These are phyloP conservation scores for Helicorthomorpha holstii DNA, from an alignment of 1,140 invertebrate species.

Conservation along the genomic window DNA sequence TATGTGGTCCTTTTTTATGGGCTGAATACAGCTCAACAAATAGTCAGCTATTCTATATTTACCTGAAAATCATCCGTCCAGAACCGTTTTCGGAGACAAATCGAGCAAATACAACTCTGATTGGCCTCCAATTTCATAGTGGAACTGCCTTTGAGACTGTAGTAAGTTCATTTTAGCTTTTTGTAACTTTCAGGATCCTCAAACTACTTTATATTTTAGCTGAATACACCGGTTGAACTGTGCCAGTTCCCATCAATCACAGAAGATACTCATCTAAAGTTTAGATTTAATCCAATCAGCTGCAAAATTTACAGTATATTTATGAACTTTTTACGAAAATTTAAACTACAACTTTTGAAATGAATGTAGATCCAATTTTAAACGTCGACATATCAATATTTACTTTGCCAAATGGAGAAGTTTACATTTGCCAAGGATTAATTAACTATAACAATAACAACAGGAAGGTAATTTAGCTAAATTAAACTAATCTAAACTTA, in stretches of 20 bases:
- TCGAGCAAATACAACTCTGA: slow-evolving; percentile 41
- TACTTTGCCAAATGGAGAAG: neutral
- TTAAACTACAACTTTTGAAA: neutral
- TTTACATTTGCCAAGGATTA: neutral
- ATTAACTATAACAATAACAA: neutral
- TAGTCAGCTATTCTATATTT: slow-evolving; percentile 54
- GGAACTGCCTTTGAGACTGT: slow-evolving; percentile 68
- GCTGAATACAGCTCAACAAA: slow-evolving; percentile 60
- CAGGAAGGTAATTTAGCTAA: neutral
- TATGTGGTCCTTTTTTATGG: slow-evolving; percentile 42
- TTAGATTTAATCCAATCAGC: neutral
- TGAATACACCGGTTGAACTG: neutral
- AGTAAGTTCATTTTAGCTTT: slow-evolving; percentile 30
- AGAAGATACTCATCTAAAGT: neutral
- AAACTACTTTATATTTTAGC: neutral
- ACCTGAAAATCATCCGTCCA: neutral
- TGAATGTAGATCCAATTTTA: neutral
- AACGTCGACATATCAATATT: neutral
- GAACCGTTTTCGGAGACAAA: neutral
- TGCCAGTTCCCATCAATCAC: neutral
- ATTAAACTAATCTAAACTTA: neutral
- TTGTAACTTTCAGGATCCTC: neutral
- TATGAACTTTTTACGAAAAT: neutral
- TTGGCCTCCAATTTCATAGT: slow-evolving; percentile 64
- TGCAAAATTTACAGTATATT: neutral